These are phyloP conservation scores for Silurus asotus DNA, from an alignment of 2,113 vertebrate species.

Conservation along the genomic window DNA sequence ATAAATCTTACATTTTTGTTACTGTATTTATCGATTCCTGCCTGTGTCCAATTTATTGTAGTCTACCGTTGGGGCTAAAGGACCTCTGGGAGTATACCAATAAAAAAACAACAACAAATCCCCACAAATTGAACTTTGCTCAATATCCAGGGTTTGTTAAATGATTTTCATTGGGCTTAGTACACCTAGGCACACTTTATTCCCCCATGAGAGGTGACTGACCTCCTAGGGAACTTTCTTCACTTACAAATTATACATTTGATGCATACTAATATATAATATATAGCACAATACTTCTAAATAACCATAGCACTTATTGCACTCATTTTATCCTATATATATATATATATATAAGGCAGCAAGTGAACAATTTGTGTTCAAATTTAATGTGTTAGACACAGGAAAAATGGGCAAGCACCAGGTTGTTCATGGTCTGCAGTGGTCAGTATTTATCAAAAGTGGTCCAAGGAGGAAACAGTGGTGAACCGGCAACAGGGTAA, in stretches of 20 bases:
- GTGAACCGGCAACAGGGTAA: no score
- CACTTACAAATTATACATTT: background rate
- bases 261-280: no score
- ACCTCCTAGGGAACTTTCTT: background rate
- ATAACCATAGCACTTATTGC: background rate
- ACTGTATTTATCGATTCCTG: slow-evolving; percentile 11
- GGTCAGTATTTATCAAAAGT: no score
- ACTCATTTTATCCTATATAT: no score
- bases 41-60: slow-evolving; percentile 2
- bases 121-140: slow-evolving; percentile 10
- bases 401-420: no score
- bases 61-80: slow-evolving; percentile 14
- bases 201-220: background rate
- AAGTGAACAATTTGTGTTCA: no score
- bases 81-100: slow-evolving; percentile 7
- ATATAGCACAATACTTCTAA: background rate
- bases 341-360: no score
- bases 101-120: slow-evolving; percentile 7
- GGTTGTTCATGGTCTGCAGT: no score
- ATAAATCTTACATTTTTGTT: slow-evolving; percentile 19
- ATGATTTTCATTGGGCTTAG: background rate
- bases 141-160: slow-evolving; percentile 1
- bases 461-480: no score
- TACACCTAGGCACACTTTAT: background rate
- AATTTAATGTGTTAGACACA: no score